Base-by-base conservation (phyloP, 2,888 invertebrate genomes). In the Callimorpha dominula region DNA sequence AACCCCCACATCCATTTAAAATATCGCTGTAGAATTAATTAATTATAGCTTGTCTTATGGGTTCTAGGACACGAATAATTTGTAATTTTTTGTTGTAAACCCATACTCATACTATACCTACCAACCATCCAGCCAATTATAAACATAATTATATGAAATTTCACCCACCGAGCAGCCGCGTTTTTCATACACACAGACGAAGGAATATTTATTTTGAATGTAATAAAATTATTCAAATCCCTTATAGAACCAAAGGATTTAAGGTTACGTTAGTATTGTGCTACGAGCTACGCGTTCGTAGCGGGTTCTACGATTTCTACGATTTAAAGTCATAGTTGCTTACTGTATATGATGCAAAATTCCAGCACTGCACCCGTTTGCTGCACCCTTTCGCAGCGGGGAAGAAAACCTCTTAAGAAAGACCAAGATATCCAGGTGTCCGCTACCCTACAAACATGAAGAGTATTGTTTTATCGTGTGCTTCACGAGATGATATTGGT, bases 221-320 rank as follows among this genome's bases (percentile, higher is more conserved):
- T 82, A 77, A 86, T 85, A 86, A 87, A 83, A 78, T 76, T 74
- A 31, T 31, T 31, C 31, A 31, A 31, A 31, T 31, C 31, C 31
- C 31, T 31, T 1, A 31, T n/a, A 73, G 77, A 81, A 86, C 85
- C 84, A 86, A 83, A 84, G 83, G 83, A 86, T 83, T 84, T 83
- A 83, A 73, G 43, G 71, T 77, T 80, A 76, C 81, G 81, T 72
- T 54, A 72, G 74, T 79, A 72, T 80, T 75, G 1, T 65, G 81
- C 78, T 74, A 78, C 77, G 72, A 72, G 75, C 79, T 82, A 83
- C 82, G 81, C 76, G 65, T 77, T 78, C 80, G 83, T 82, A 83
- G 83, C 80, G 70, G 72, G 76, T 63, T 77, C 79, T 84, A 80
- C 20, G n/a, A 65, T 14, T 49, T 49, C 65, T 49, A 49, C 65